phyloP scores from a whole-genome alignment of 2,797 vertebrate species.

The Syndactyla subalaris region DNA sequence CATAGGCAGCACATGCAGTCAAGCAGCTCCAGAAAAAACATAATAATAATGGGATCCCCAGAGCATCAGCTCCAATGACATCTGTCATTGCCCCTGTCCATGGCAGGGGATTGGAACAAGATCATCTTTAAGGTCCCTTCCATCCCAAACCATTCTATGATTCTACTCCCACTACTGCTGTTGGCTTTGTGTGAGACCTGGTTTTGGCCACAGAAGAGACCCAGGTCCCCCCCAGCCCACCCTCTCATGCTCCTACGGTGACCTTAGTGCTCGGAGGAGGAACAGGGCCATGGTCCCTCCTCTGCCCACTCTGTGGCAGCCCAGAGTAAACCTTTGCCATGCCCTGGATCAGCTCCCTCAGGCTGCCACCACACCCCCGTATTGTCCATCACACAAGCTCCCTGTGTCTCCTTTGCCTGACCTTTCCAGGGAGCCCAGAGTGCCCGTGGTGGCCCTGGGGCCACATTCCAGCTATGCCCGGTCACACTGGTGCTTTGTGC shows the following conservation, averaged over 20 bases:
- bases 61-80: rapidly evolving
- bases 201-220: rapidly evolving
- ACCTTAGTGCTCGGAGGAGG: rapidly evolving
- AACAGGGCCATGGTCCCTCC: rapidly evolving
- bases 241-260: rapidly evolving
- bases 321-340: conserved; percentile 75
- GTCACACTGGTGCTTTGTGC: neutral
- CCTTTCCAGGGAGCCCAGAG: conserved; percentile 39
- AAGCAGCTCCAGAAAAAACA: neutral
- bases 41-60: rapidly evolving
- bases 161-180: rapidly evolving
- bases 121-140: neutral
- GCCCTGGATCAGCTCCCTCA: conserved; percentile 35
- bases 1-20: rapidly evolving
- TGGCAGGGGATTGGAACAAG: neutral
- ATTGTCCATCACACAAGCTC: conserved; percentile 65
- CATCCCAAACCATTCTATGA: neutral
- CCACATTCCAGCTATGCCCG: neutral
- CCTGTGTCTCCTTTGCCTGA: conserved; percentile 61
- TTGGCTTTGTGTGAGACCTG: rapidly evolving
- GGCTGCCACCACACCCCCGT: conserved; percentile 23
- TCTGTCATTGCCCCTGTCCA: neutral
- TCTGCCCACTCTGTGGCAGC: neutral
- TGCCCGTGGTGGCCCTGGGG: conserved; percentile 18
- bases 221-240: neutral